Conservation (phyloP, 2,797 vertebrate genomes). For the Meriones psammophilus region DNA sequence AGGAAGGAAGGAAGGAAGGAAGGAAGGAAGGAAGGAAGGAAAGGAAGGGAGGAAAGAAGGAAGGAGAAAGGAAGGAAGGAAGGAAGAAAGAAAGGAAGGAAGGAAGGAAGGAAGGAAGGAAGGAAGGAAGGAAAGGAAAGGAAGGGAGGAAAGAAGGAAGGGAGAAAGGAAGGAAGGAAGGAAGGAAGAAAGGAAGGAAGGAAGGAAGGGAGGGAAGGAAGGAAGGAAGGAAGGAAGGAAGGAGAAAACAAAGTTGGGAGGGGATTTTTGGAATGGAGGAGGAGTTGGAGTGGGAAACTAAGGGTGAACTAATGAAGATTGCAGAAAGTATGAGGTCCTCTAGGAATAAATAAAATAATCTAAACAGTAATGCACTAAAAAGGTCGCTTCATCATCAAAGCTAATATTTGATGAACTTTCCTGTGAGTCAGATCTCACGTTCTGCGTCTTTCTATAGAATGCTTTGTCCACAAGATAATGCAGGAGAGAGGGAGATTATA, state of each 20-base stretch:
- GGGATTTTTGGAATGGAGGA: fast-evolving
- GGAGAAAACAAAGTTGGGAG: not conserved
- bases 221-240: too few relatives aligned
- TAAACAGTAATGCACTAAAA: not conserved
- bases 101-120: too few relatives aligned
- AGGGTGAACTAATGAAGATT: not conserved
- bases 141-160: not conserved
- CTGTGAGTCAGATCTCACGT: not conserved
- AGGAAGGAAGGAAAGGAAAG: fast-evolving
- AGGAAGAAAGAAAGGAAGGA: too few relatives aligned
- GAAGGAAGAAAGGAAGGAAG: too few relatives aligned
- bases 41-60: too few relatives aligned
- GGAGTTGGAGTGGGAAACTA: not conserved
- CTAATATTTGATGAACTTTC: not conserved
- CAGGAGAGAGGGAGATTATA: not conserved
- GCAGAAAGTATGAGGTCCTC: not conserved
- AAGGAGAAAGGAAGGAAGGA: too few relatives aligned
- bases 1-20: not conserved
- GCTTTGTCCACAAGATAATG: not conserved
- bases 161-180: too few relatives aligned
- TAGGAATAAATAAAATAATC: not conserved
- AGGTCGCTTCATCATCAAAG: not conserved
- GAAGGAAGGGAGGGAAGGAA: not conserved
- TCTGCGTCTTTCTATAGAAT: not conserved
- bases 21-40: not conserved